phyloP scores from a whole-genome alignment of 2,797 vertebrate species.

The Falco naumanni region DNA sequence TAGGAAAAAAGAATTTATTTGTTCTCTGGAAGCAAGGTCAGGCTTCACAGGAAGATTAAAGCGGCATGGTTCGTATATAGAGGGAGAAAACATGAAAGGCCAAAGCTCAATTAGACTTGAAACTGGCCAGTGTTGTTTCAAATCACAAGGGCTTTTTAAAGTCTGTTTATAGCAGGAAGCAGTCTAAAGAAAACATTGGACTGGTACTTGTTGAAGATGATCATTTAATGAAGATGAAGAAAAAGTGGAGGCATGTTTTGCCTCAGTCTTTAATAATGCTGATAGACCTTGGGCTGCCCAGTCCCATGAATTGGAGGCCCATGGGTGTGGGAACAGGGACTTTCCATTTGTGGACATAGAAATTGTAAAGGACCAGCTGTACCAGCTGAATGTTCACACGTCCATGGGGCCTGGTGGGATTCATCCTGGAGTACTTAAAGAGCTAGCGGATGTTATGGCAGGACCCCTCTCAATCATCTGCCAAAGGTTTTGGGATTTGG shows the following conservation, averaged over 20 bases:
- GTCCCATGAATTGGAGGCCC: too few relatives aligned
- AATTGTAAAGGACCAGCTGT: not conserved
- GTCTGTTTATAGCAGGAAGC: not conserved
- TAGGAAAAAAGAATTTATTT: not conserved
- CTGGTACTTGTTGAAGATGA: not conserved
- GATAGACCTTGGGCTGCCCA: not conserved
- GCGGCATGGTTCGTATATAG: accelerated
- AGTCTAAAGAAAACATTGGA: not conserved
- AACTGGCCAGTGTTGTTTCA: not conserved
- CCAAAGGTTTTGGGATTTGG: not conserved
- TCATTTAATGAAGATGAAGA: not conserved
- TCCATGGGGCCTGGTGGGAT: not conserved
- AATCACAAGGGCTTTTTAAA: not conserved
- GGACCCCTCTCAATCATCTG: not conserved
- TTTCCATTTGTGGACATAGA: not conserved
- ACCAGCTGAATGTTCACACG: not conserved
- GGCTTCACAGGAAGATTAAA: not conserved
- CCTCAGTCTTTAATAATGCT: not conserved
- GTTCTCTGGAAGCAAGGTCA: not conserved
- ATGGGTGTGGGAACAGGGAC: not conserved
- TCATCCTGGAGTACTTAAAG: not conserved
- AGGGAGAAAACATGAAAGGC: not conserved
- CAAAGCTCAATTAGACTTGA: too few relatives aligned
- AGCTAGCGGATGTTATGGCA: not conserved
- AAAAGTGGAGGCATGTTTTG: not conserved